These are phyloP conservation scores for Penaeus vannamei DNA, from an alignment of 1,140 invertebrate genomes.

Conservation along the genomic window DNA sequence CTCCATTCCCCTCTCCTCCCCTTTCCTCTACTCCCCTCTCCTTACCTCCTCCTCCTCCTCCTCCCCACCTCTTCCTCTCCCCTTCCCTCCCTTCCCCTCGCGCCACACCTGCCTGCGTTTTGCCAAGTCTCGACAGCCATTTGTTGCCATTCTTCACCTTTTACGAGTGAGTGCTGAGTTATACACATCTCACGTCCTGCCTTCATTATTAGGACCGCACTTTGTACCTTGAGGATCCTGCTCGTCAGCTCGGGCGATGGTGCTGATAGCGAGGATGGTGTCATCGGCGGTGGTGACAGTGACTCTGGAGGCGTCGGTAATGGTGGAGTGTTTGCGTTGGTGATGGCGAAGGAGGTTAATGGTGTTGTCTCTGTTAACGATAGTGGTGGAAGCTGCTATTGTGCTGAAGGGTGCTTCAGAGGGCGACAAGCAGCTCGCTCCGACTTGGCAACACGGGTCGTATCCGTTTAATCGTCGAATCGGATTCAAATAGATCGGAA, in stretches of 20 bases:
- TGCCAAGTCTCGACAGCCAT: constrained; percentile 36
- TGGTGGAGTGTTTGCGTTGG: too few relatives aligned
- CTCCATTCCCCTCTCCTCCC: neutral
- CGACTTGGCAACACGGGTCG: too few relatives aligned
- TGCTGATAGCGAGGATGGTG: neutral
- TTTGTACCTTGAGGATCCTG: too few relatives aligned
- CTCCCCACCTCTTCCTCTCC: neutral
- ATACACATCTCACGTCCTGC: neutral
- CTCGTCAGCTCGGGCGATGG: neutral
- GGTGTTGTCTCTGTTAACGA: too few relatives aligned
- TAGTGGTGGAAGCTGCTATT: too few relatives aligned
- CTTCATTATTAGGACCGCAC: neutral
- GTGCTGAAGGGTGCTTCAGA: too few relatives aligned
- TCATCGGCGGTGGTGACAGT: too few relatives aligned
- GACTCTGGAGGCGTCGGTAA: too few relatives aligned
- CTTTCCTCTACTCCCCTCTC: neutral
- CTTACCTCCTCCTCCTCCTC: neutral
- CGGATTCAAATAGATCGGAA: too few relatives aligned
- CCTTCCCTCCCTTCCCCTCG: constrained; percentile 6
- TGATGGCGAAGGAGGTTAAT: too few relatives aligned
- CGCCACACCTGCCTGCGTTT: constrained; percentile 39
- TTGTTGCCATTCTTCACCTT: constrained; percentile 49
- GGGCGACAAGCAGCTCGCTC: too few relatives aligned
- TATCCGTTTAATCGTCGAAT: too few relatives aligned
- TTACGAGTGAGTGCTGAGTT: constrained; percentile 46